Percentiles rank a stretch among this genome's conserved stretches.
Evolutionary conservation across 2,113 vertebrate genomes (phyloP).

Genomic region (Puma concolor): DNA sequence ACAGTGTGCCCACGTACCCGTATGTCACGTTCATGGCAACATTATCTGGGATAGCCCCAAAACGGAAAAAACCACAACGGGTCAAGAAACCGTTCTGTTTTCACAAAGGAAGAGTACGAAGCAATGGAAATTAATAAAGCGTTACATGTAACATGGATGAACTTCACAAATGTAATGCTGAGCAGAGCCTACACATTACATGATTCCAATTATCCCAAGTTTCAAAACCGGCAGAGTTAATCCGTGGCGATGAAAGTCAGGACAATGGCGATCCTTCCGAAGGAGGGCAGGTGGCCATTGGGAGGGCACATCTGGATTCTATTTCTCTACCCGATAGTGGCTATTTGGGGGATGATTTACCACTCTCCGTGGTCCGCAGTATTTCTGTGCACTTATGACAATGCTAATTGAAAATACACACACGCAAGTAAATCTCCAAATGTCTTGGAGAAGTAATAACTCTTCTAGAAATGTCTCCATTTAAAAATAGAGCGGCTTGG

Average conservation of each 20-base stretch:
- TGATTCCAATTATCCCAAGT: background rate
- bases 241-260: no score
- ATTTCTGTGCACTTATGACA: background rate
- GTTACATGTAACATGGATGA: background rate
- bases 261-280: fast-evolving
- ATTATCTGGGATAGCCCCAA: background rate
- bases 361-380: no score
- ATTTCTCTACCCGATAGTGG: no score
- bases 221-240: background rate
- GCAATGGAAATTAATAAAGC: background rate
- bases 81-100: background rate
- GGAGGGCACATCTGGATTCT: background rate
- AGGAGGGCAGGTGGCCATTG: fast-evolving
- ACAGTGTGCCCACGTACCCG: fast-evolving
- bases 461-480: background rate
- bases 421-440: background rate
- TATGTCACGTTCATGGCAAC: fast-evolving
- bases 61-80: background rate
- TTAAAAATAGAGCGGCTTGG: background rate
- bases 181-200: background rate
- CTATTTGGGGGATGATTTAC: background rate
- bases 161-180: fast-evolving
- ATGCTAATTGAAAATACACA: background rate
- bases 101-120: background rate
- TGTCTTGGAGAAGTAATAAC: background rate